Evolutionary conservation across 2,888 invertebrate species (phyloP).

Genomic region (Uropetala carovei): DNA sequence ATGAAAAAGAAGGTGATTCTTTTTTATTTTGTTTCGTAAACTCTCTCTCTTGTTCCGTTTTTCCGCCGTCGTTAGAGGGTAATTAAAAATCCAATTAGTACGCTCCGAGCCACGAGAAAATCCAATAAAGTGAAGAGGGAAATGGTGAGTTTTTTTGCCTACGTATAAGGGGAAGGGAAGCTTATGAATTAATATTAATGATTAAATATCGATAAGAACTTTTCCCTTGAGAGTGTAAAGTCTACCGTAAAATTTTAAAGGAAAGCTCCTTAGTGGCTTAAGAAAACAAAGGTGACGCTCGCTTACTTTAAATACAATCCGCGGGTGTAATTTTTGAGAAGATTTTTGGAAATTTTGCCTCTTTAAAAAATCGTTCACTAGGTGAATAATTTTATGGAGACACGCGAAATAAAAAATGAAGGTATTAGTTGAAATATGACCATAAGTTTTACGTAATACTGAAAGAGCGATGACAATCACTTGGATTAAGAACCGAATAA

Average conservation of each 20-base stretch:
- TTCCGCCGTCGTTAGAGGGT: background rate
- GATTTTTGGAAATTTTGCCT: background rate
- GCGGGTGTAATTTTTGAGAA: background rate
- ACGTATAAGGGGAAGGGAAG: background rate
- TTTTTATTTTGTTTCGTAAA: background rate
- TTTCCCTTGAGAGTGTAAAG: constrained; percentile 9
- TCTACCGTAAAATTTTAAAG: background rate
- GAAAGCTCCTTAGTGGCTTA: background rate
- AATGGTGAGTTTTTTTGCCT: background rate
- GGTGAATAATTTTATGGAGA: background rate
- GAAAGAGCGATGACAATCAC: background rate
- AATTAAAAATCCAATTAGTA: constrained; percentile 26
- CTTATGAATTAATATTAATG: constrained; percentile 21
- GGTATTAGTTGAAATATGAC: background rate
- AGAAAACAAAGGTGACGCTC: background rate
- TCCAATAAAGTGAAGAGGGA: background rate
- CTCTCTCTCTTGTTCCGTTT: background rate
- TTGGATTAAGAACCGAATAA: background rate
- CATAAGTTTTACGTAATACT: background rate
- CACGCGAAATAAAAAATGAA: background rate
- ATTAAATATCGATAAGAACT: background rate
- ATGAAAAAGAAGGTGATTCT: too few species aligned
- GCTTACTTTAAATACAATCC: background rate
- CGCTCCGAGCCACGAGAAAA: constrained; percentile 4
- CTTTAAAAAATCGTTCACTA: background rate